A percentile compares a stretch with the other conserved stretches of the same genome.
These are phyloP conservation scores for Muscicapa adusta DNA, from an alignment of 2,113 vertebrate species.

Conservation along the genomic window DNA sequence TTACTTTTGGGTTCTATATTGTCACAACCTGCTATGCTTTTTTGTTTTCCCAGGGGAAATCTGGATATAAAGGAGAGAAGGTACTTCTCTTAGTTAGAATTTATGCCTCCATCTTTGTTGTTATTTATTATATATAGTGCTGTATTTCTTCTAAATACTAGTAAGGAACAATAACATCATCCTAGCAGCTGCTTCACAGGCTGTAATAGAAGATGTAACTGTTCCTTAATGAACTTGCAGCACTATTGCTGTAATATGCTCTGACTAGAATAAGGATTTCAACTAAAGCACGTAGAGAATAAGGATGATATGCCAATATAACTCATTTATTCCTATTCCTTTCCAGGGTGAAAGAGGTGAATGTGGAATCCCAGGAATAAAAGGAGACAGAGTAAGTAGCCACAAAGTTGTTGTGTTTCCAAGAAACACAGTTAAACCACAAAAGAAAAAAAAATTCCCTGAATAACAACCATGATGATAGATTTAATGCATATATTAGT, in stretches of 20 bases:
- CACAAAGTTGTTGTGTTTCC: neutral
- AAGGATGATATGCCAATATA: neutral
- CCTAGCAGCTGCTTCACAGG: neutral
- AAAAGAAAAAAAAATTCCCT: neutral
- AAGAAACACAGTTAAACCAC: neutral
- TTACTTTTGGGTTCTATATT: neutral
- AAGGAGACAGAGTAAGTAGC: constrained; percentile 85
- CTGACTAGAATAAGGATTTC: neutral
- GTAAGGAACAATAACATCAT: neutral
- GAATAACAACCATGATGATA: neutral
- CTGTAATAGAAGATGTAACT: neutral
- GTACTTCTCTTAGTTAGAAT: constrained; percentile 62
- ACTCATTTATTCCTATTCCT: neutral
- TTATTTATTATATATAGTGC: neutral
- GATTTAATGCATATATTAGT: neutral
- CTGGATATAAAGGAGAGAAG: constrained; percentile 89
- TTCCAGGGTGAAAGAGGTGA: constrained; percentile 86
- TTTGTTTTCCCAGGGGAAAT: constrained; percentile 78
- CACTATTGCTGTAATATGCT: neutral
- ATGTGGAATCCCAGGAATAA: constrained; percentile 88
- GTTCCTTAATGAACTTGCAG: neutral
- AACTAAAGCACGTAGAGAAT: neutral
- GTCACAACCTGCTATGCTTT: neutral
- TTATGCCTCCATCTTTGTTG: neutral
- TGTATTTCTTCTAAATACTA: neutral